Evolutionary conservation across 1,140 invertebrate genomes (phyloP).

Genomic region (Chionoecetes opilio): DNA sequence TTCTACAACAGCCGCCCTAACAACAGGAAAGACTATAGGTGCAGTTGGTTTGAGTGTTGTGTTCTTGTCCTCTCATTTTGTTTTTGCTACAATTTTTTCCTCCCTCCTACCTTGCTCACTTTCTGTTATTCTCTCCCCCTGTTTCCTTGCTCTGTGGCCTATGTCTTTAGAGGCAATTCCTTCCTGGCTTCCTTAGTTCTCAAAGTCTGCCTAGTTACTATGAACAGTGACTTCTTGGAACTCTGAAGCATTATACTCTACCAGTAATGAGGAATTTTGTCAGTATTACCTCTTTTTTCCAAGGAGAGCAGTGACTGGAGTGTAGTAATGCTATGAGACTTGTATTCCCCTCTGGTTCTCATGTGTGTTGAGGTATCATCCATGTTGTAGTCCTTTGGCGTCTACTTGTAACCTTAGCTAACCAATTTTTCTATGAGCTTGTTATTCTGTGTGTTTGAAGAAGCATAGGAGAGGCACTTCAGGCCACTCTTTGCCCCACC

Average conservation of each 20-base stretch:
- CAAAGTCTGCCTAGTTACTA: constrained; percentile 53
- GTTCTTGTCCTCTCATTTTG: constrained; percentile 58
- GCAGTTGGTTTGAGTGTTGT: constrained; percentile 82
- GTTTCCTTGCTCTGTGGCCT: constrained; percentile 14
- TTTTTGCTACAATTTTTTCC: neutral
- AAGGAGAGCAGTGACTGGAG: constrained; percentile 49
- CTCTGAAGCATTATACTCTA: constrained; percentile 49
- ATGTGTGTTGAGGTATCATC: constrained; percentile 60
- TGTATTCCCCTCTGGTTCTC: constrained; percentile 59
- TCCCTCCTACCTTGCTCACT: neutral
- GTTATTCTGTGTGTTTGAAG: constrained; percentile 70
- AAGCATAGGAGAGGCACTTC: constrained; percentile 43
- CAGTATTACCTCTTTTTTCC: constrained; percentile 33
- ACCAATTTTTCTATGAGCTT: constrained; percentile 66
- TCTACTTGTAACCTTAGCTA: constrained; percentile 66
- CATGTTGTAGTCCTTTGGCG: constrained; percentile 67
- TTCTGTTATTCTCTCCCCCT: constrained; percentile 29
- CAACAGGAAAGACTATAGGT: constrained; percentile 81
- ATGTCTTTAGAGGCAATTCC: constrained; percentile 47
- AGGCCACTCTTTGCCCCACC: constrained; percentile 40
- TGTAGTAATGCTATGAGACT: constrained; percentile 63
- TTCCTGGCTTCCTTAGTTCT: constrained; percentile 65
- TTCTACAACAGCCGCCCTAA: constrained; percentile 81
- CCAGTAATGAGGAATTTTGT: constrained; percentile 52
- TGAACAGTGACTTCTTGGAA: constrained; percentile 49